A percentile compares a stretch with the other conserved stretches of the same genome.
Conservation (phyloP, 2,888 invertebrate genomes). For the Alloplasta piceator region DNA sequence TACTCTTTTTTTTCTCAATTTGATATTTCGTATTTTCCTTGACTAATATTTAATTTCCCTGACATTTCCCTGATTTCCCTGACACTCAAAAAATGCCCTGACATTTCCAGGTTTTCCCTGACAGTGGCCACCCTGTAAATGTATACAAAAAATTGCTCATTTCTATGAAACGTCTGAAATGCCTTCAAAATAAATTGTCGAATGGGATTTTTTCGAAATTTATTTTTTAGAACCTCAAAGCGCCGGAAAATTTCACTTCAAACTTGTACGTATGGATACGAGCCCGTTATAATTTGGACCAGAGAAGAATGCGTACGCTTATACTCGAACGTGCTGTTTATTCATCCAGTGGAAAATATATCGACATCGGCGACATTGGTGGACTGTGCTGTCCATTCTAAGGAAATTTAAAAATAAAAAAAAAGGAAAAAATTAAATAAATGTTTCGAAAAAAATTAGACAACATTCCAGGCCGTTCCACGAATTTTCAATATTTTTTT, state of each 20-base stretch:
- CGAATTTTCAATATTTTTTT: neutral
- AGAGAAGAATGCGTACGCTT: slow-evolving; percentile 64
- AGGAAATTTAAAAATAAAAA: slow-evolving; percentile 12
- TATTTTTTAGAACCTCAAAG: slow-evolving; percentile 67
- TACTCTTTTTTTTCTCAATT: no score
- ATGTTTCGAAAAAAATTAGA: neutral
- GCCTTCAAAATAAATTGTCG: no score
- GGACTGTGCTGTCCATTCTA: slow-evolving; percentile 72
- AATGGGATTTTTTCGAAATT: slow-evolving; percentile 1
- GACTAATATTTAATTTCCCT: no score
- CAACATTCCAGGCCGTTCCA: neutral
- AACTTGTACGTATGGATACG: slow-evolving; percentile 70
- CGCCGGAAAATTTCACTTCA: slow-evolving; percentile 69
- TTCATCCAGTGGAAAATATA: slow-evolving; percentile 66
- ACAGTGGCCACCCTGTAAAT: no score
- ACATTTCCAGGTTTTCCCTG: no score
- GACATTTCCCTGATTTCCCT: no score
- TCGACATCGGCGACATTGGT: slow-evolving; percentile 71
- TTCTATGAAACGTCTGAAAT: no score
- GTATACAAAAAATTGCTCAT: no score
- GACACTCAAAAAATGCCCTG: no score
- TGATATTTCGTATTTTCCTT: no score
- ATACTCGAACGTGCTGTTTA: slow-evolving; percentile 67
- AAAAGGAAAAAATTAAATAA: neutral
- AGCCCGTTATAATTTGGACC: slow-evolving; percentile 64